These are phyloP conservation scores for Trissolcus brochymenae DNA, from an alignment of 2,888 invertebrate species.

Conservation along the genomic window DNA sequence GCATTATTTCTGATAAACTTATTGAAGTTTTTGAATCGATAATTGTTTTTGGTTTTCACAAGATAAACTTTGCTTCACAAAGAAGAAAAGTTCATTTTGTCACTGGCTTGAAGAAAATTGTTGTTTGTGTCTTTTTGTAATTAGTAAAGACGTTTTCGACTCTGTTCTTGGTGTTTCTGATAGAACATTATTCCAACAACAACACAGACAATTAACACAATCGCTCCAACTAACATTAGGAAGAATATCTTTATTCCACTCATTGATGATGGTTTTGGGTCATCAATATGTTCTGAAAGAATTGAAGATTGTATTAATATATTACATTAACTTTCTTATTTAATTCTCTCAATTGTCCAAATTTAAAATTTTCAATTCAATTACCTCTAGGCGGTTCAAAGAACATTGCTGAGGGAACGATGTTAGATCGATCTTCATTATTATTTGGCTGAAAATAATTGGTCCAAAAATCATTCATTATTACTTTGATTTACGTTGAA, in stretches of 20 bases:
- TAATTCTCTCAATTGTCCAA: background rate
- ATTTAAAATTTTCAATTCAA: background rate
- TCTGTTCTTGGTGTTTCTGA: constrained; percentile 93
- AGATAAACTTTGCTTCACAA: background rate
- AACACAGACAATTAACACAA: constrained; percentile 88
- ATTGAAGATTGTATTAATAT: background rate
- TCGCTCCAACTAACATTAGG: constrained; percentile 88
- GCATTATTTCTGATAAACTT: background rate
- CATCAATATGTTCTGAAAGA: constrained; percentile 87
- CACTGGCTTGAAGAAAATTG: constrained; percentile 6
- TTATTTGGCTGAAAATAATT: constrained; percentile 78
- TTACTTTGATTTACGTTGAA: background rate
- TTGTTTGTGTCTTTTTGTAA: background rate
- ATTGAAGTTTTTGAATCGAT: background rate
- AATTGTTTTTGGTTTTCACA: background rate
- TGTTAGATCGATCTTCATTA: constrained; percentile 86
- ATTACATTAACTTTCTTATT: too few species aligned
- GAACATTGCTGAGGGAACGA: constrained; percentile 91
- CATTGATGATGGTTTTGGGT: constrained; percentile 89
- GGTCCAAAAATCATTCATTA: background rate
- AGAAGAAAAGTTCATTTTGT: background rate
- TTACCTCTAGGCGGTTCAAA: constrained; percentile 91
- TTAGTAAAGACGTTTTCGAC: constrained; percentile 83
- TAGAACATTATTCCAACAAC: constrained; percentile 95
- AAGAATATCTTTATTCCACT: constrained; percentile 95